phyloP scores from a whole-genome alignment of 2,113 vertebrate species.

The Hippoglossus stenolepis region DNA sequence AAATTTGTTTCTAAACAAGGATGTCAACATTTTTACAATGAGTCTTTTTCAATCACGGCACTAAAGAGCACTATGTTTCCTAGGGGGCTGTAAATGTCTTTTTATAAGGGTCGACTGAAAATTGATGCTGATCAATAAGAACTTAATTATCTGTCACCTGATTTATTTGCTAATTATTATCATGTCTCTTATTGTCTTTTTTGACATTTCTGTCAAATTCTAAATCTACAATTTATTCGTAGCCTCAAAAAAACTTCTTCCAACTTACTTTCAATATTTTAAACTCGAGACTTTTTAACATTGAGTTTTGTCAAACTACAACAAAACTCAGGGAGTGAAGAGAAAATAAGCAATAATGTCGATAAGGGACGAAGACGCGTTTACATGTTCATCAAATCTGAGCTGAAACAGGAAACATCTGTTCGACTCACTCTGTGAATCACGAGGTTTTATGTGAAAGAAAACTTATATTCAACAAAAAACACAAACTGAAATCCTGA shows the following conservation, averaged over 20 bases:
- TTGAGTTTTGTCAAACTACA: neutral
- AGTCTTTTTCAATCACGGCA: neutral
- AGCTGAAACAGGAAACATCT: too few species aligned
- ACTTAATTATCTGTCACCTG: neutral
- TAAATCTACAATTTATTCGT: neutral
- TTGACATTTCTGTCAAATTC: neutral
- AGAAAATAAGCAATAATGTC: conserved; percentile 57
- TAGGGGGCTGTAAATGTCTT: too few species aligned
- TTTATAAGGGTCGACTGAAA: too few species aligned
- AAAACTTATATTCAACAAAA: too few species aligned
- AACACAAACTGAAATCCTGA: too few species aligned
- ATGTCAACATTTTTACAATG: neutral
- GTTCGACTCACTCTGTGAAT: too few species aligned
- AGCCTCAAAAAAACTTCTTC: conserved; percentile 8
- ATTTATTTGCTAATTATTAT: neutral
- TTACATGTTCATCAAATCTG: too few species aligned
- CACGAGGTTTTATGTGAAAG: too few species aligned
- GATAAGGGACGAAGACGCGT: neutral
- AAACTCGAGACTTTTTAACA: too few species aligned
- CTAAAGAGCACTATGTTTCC: neutral
- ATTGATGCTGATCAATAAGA: too few species aligned
- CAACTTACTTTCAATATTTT: conserved; percentile 10
- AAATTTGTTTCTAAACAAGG: neutral
- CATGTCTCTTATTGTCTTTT: neutral
- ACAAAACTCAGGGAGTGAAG: conserved; percentile 55